Percentiles rank a stretch among this genome's conserved stretches.
Conservation (phyloP, 2,797 vertebrate genomes). For the Pipistrellus nathusii region DNA sequence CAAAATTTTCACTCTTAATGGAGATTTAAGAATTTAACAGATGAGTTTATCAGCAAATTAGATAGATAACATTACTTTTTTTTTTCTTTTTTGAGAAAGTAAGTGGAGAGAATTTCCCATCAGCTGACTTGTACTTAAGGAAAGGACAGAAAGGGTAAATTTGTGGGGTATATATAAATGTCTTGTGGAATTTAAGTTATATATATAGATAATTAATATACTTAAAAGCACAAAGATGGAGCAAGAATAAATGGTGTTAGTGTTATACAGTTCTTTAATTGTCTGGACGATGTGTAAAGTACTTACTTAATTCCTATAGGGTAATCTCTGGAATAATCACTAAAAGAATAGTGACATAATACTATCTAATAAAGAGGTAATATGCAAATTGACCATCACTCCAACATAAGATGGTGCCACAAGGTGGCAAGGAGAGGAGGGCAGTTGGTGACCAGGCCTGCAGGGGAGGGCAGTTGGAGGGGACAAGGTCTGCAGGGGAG, state of each 20-base stretch:
- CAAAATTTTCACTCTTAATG: neutral
- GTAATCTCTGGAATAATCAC: slow-evolving; percentile 15
- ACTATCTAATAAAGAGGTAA: too few species aligned
- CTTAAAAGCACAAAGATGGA: neutral
- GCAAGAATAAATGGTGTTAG: neutral
- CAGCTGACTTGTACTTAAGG: neutral
- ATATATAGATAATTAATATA: neutral
- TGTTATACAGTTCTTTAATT: neutral
- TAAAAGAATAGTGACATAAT: neutral
- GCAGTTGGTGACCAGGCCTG: too few species aligned
- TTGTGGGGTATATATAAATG: neutral
- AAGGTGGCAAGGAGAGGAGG: too few species aligned
- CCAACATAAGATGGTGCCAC: too few species aligned
- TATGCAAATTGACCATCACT: too few species aligned
- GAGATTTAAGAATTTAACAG: slow-evolving; percentile 10
- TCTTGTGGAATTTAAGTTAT: neutral
- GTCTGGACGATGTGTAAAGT: neutral
- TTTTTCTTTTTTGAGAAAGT: neutral
- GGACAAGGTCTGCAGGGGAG: too few species aligned
- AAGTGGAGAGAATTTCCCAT: neutral
- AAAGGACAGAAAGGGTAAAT: neutral
- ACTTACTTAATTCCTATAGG: neutral
- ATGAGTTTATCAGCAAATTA: slow-evolving; percentile 14
- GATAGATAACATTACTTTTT: neutral
- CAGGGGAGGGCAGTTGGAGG: too few species aligned